phyloP scores from a whole-genome alignment of 37 sponge, comb jelly and placozoan genomes.

The Amphimedon queenslandica region DNA sequence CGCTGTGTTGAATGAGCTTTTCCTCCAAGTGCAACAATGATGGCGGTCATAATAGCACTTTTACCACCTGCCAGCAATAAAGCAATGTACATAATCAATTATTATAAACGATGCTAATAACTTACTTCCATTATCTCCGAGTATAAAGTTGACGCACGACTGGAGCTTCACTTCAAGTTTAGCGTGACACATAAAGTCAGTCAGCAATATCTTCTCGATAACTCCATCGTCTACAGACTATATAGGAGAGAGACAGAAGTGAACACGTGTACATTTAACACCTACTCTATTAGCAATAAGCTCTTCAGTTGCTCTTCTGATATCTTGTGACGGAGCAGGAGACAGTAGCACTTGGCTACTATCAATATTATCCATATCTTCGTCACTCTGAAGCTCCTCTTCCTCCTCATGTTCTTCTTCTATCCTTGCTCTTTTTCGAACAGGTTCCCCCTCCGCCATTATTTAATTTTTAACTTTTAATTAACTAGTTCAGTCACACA shows the following conservation, averaged over 20 bases:
- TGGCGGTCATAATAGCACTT: constrained; percentile 96
- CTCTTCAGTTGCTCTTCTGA: not conserved
- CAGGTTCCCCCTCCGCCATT: not conserved
- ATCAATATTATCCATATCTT: not conserved
- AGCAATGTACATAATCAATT: not conserved
- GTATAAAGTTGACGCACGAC: constrained; percentile 87
- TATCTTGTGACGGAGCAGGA: not conserved
- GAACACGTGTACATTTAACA: not conserved
- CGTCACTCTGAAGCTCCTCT: not conserved
- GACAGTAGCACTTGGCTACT: not conserved
- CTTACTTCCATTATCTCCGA: constrained; percentile 99
- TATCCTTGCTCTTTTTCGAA: not conserved
- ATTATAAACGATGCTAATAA: not conserved
- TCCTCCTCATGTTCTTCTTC: not conserved
- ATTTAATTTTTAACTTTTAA: too few relatives aligned
- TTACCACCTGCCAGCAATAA: constrained; percentile 84
- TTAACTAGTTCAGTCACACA: too few relatives aligned
- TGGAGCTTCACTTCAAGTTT: constrained; percentile 69
- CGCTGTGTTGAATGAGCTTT: constrained; percentile 82
- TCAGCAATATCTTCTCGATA: constrained; percentile 69
- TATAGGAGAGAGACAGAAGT: not conserved
- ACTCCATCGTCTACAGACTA: constrained; percentile 50
- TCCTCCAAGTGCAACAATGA: constrained; percentile 91
- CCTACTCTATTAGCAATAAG: not conserved
- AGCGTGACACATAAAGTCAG: constrained; percentile 97